Evolutionary conservation across 2,888 invertebrate species (phyloP), one percentile per base, ranked within the genome.

Genomic region (Troides oblongomaculatus): DNA sequence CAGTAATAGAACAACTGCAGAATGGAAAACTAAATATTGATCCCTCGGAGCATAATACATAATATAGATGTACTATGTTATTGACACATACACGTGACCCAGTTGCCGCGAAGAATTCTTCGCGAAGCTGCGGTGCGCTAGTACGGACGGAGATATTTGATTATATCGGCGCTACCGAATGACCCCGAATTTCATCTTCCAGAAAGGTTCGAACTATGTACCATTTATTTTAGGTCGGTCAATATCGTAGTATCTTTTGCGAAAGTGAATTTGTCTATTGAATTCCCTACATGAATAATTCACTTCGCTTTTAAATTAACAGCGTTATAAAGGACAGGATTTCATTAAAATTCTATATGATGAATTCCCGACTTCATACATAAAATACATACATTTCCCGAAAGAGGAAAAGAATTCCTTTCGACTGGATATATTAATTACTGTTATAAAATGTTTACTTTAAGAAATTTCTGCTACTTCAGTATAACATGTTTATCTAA

Each of bases 191-290:
- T 89, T 88, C 88, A 88, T 89, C 87, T 85, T 76, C 76, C 77
- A 83, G 83, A 88, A 83, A 88, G 88, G 83, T 82, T 86, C 83
- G 76, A 82, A 84, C 84, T 87, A 89, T 88, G 83, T 82, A 80
- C 82, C 83, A 87, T 89, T 88, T 89, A 88, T 89, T 88, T 86
- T 85, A 88, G 84, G 85, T 87, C 83, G 84, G 82, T 85, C 84
- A 82, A 85, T 86, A 84, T 86, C 83, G 72, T 74, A 75, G 74
- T 84, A 84, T 84, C 82, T 78, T 77, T 79, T 78, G 78, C 81
- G 81, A 82, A 85, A 86, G 84, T 83, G 81, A 83, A 82, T 85
- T 75, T 77, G 78, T 78, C 77, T 80, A 81, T 80, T 79, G 79
- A 78, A 74, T 30, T 23, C 21, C 25, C 23, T 53, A 50, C 39